Evolutionary conservation across 2,797 vertebrate genomes (phyloP).

Genomic region (Sebastiscus albofasciatus): DNA sequence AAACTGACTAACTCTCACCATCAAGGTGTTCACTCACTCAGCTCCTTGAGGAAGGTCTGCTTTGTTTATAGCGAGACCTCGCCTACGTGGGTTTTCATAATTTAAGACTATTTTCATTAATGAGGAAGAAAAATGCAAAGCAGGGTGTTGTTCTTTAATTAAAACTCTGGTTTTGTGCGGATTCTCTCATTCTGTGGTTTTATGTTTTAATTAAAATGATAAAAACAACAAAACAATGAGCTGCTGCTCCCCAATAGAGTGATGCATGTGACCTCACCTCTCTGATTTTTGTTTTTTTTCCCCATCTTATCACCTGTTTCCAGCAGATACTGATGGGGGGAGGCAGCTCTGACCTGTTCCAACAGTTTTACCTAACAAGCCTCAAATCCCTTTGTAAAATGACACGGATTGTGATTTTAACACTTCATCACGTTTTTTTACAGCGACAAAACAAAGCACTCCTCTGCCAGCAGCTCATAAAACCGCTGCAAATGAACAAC

Average conservation of each 20-base stretch:
- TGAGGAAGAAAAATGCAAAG: constrained; percentile 39
- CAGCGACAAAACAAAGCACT: constrained; percentile 56
- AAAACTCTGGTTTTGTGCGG: constrained; percentile 9
- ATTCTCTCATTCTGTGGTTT: constrained; percentile 10
- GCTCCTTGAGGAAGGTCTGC: constrained; percentile 30
- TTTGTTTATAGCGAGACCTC: constrained; percentile 13
- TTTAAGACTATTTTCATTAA: constrained; percentile 35
- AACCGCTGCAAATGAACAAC: constrained; percentile 58
- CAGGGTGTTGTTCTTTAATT: background rate
- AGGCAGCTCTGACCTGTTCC: constrained; percentile 22
- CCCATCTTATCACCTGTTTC: constrained; percentile 28
- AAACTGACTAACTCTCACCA: constrained; percentile 39
- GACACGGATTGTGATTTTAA: constrained; percentile 51
- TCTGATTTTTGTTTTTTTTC: background rate
- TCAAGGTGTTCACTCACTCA: constrained; percentile 8
- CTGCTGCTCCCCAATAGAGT: background rate
- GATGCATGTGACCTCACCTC: background rate
- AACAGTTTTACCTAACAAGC: constrained; percentile 26
- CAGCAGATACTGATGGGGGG: constrained; percentile 18
- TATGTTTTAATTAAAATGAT: constrained; percentile 36
- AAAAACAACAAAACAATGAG: constrained; percentile 17
- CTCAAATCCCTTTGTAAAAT: constrained; percentile 34
- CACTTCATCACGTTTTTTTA: constrained; percentile 49
- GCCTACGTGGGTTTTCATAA: constrained; percentile 25
- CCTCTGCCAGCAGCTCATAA: constrained; percentile 54